Base-by-base conservation (phyloP, 1,140 invertebrate genomes). In the Fopius arisanus region DNA sequence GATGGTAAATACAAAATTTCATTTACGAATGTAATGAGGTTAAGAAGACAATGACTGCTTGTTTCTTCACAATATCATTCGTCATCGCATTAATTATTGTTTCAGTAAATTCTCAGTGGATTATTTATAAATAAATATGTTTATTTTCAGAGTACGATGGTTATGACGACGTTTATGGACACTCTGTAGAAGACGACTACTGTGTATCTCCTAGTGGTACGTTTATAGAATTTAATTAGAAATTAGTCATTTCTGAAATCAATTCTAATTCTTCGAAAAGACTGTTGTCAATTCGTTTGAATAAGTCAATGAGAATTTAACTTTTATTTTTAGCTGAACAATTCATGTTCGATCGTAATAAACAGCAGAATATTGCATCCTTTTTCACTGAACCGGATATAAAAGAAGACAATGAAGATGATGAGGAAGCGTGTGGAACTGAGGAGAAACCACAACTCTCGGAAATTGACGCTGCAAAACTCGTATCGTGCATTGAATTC, bases 101-200 rank as follows among this genome's bases (percentile, higher is more conserved):
- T 70, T 73, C 43, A 31, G n/a, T n/a, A n/a, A 10, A 10, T 43
- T 29, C n/a, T 7, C 62, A 1, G 28, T 19, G 7, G n/a, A n/a
- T n/a, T n/a, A n/a, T n/a, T n/a, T n/a, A n/a, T n/a, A n/a, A n/a
- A n/a, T n/a, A n/a, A n/a, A n/a, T n/a, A n/a, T n/a, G n/a, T n/a
- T 10, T n/a, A 73, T 77, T 73, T 65, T 75, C 40, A 94, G 96
- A 97, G 82, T 97, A 96, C 85, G 96, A 97, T 81, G 93, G 92
- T 62, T 96, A 96, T 83, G 95, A 97, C 81, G 95, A 97, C 89
- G 92, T 96, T 72, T 97, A 97, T 85, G 96, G 96, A 2, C 94
- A 96, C 87, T 97, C 96, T 19, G 92, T 97, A 23, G 96, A 98
- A 87, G 95, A 96, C 82, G 96, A 96, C 80, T 93, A 92, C 82